Conservation (phyloP, 2,888 invertebrate genomes). For the Chromoteleia sp. region DNA sequence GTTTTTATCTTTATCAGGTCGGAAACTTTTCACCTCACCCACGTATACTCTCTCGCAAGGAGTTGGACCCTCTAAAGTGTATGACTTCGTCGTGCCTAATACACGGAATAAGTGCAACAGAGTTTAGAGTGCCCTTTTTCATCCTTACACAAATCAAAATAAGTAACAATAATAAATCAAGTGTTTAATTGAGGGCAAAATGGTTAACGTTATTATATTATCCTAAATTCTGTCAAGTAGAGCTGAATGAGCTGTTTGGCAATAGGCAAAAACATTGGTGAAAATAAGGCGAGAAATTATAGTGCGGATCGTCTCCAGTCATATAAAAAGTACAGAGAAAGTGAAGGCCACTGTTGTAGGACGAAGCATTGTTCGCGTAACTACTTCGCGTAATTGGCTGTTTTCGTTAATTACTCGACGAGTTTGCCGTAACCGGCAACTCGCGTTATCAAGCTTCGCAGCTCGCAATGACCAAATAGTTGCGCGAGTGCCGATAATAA, state of each 20-base stretch:
- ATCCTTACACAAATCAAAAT: too few species aligned
- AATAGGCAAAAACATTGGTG: conserved; percentile 33
- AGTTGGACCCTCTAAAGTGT: too few species aligned
- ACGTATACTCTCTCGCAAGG: too few species aligned
- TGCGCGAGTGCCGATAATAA: conserved; percentile 45
- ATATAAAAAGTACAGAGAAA: conserved; percentile 67
- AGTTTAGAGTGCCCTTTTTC: too few species aligned
- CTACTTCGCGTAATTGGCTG: conserved; percentile 78
- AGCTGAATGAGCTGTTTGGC: conserved; percentile 22
- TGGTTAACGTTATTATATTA: too few species aligned
- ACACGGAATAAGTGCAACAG: too few species aligned
- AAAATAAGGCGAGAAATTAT: conserved; percentile 66
- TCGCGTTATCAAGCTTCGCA: conserved; percentile 59
- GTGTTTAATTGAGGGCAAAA: too few species aligned
- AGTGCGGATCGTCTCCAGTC: conserved; percentile 41
- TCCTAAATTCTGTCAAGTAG: conserved; percentile 43
- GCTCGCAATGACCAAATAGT: conserved; percentile 56
- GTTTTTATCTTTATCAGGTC: too few species aligned
- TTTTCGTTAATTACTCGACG: conserved; percentile 77
- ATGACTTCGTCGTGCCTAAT: too few species aligned
- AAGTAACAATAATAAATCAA: too few species aligned
- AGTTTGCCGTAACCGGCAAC: conserved; percentile 64
- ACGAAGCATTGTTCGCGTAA: conserved; percentile 76
- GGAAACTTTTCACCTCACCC: too few species aligned
- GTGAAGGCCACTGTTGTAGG: conserved; percentile 70